These are phyloP conservation scores for Sceloporus tristichus DNA, from an alignment of 2,113 vertebrate genomes.

Conservation along the genomic window DNA sequence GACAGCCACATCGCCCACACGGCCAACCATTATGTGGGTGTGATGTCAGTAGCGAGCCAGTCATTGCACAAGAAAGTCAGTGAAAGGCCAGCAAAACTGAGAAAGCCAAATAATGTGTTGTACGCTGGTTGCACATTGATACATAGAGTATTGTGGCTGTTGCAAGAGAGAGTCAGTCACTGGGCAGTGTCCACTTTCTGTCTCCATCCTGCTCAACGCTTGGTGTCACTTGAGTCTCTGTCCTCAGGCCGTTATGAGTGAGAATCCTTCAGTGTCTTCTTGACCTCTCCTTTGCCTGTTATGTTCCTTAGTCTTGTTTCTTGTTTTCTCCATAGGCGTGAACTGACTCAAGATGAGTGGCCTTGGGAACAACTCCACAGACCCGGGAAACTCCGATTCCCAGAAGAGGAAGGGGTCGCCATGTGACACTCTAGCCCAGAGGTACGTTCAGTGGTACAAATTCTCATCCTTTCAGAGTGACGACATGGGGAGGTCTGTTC, in stretches of 20 bases:
- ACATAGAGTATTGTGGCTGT: not conserved
- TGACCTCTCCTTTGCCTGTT: not conserved
- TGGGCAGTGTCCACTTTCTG: not conserved
- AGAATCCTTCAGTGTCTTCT: not conserved
- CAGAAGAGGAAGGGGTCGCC: slow-evolving; percentile 94
- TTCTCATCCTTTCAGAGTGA: not conserved
- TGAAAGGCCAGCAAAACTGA: not conserved
- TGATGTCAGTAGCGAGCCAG: not conserved
- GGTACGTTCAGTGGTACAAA: slow-evolving; percentile 71
- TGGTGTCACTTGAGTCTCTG: not conserved
- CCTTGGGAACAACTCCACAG: slow-evolving; percentile 90
- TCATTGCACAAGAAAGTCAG: not conserved
- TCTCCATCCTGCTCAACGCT: not conserved
- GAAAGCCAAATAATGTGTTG: not conserved
- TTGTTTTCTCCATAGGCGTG: slow-evolving; percentile 79
- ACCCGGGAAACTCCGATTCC: slow-evolving; percentile 88
- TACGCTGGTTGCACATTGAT: not conserved
- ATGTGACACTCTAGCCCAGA: slow-evolving; percentile 91
- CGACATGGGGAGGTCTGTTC: slow-evolving; percentile 4
- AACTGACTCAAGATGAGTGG: slow-evolving; percentile 93
- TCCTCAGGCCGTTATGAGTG: rapidly evolving
- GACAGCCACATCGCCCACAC: too few species aligned
- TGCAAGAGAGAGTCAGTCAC: not conserved
- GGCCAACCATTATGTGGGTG: not conserved
- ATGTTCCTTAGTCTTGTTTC: slow-evolving; percentile 42